Evolutionary conservation across 2,888 invertebrate species (phyloP), one percentile per base, ranked within the genome.

Genomic region (Ellobium chinense): DNA sequence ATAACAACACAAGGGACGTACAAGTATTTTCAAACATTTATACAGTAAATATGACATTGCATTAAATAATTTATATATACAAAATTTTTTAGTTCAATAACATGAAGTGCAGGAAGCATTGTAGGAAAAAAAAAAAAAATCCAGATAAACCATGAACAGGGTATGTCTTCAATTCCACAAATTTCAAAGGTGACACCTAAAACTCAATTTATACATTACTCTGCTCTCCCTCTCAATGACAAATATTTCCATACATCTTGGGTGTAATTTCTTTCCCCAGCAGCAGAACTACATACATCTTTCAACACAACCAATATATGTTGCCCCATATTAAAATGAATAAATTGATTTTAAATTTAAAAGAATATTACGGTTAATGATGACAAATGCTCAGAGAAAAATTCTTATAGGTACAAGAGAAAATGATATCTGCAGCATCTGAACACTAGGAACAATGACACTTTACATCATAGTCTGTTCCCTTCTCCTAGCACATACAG

Each of bases 1-100:
- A 65, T 14, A 65, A 12, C 21, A 24, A 37, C 66, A 66, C n/a
- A 14, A 34, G n/a, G 34, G 2, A 37, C 12, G 14, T n/a, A 37
- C 31, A 21, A 66, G 2, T 18, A 46, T 46, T 7, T 46, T 27
- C 5, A 54, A 18, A 24, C 21, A 9, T n/a, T 18, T 18, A 5
- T 31, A 54, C 0, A 21, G 29, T 9, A 46, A 46, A 29, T 0
- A 31, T 4, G 9, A 0, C n/a, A 14, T 12, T 24, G 63, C 66
- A 65, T 39, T 66, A 46, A 76, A 76, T 76, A 76, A 76, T 36
- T 76, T 76, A 76, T 76, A 76, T 76, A 29, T 76, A 76, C 76
- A 76, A 34, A 56, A 66, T 2, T 7, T n/a, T n/a, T 29, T 18
- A 65, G 12, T 39, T 65, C 18, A 56, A 65, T 4, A 66, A 65